Conservation (phyloP, 2,113 vertebrate genomes). For the Shinisaurus crocodilurus region DNA sequence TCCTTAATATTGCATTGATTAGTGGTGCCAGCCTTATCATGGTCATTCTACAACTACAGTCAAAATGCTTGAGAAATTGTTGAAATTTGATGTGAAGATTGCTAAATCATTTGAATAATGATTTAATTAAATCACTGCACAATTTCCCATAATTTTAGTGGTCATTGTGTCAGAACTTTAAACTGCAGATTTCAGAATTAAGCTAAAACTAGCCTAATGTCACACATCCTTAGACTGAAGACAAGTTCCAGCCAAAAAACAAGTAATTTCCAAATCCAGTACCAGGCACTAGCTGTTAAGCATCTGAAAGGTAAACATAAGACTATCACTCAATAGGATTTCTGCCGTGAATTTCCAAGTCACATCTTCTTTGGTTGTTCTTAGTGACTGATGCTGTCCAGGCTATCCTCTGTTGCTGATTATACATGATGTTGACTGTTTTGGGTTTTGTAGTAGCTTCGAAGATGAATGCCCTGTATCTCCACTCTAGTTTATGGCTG, state of each 20-base stretch:
- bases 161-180: background rate
- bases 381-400: conserved; percentile 3
- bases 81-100: background rate
- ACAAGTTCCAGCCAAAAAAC: background rate
- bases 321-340: background rate
- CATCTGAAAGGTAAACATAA: conserved; percentile 39
- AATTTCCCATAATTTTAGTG: background rate
- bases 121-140: background rate
- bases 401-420: conserved; percentile 35
- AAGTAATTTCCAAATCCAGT: background rate
- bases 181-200: background rate
- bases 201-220: background rate
- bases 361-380: conserved; percentile 4
- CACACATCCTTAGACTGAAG: background rate
- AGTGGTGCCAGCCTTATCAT: background rate
- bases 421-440: conserved; percentile 30
- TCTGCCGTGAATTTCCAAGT: conserved; percentile 21
- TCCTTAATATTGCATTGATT: background rate
- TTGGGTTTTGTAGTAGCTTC: conserved; percentile 35
- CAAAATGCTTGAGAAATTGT: background rate
- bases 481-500: conserved; percentile 21
- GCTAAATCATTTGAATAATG: background rate
- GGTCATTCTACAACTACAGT: background rate
- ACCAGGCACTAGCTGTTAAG: background rate
- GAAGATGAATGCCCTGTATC: conserved; percentile 36